Evolutionary conservation across 2,797 vertebrate genomes (phyloP).

Genomic region (Crocodylus rhombifer): DNA sequence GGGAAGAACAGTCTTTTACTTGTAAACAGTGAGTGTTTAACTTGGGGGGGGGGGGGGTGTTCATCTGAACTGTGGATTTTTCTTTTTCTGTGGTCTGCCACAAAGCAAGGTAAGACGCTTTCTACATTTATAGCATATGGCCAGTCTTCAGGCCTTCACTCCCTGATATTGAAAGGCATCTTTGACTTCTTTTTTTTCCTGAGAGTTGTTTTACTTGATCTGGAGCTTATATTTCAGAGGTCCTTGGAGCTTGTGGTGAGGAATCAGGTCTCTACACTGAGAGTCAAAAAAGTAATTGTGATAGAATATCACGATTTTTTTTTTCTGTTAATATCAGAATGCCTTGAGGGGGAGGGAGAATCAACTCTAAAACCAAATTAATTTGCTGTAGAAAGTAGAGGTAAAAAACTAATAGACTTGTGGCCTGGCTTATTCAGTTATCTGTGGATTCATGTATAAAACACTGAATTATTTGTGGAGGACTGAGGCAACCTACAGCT

Average conservation of each 20-base stretch:
- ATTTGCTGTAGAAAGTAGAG: neutral
- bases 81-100: neutral
- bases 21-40: neutral
- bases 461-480: neutral
- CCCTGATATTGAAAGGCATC: neutral
- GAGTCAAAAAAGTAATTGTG: neutral
- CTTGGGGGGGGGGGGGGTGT: conserved; percentile 35
- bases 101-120: conserved; percentile 65
- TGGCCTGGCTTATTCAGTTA: neutral
- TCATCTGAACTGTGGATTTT: neutral
- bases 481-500: neutral
- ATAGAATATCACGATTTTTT: neutral
- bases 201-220: neutral
- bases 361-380: neutral
- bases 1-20: conserved; percentile 40
- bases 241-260: neutral
- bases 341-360: neutral
- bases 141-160: neutral
- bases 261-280: accelerated
- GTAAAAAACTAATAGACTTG: neutral
- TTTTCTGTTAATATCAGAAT: neutral
- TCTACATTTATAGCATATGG: neutral
- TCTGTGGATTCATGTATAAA: neutral
- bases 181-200: conserved; percentile 3
- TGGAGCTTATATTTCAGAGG: neutral